Percentiles rank a stretch among this genome's conserved stretches.
Evolutionary conservation across 2,888 invertebrate genomes (phyloP).

Genomic region (Cataglyphis cursor): DNA sequence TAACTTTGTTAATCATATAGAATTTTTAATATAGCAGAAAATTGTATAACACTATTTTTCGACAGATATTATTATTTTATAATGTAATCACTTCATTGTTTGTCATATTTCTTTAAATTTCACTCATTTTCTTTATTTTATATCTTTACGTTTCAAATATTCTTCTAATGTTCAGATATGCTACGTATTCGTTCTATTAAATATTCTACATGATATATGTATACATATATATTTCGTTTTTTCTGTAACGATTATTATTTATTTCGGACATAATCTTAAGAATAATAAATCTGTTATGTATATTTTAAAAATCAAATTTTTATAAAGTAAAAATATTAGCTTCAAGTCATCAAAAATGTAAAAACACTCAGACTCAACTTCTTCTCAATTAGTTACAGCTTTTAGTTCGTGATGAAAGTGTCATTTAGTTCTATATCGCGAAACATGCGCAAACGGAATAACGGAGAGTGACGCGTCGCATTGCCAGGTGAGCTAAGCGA

Average conservation of each 20-base stretch:
- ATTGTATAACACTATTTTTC: not conserved
- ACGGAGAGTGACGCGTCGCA: slow-evolving; percentile 14
- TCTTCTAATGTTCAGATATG: not conserved
- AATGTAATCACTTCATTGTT: not conserved
- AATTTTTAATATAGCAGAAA: not conserved
- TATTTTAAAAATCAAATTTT: not conserved
- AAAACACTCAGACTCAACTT: not conserved
- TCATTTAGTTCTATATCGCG: slow-evolving; percentile 22
- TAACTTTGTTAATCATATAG: not conserved
- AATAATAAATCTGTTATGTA: not conserved
- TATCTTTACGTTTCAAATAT: not conserved
- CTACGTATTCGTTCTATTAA: not conserved
- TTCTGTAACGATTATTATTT: not conserved
- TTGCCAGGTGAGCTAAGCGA: slow-evolving; percentile 21
- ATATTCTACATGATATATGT: not conserved
- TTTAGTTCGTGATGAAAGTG: not conserved
- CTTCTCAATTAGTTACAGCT: not conserved
- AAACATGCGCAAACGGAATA: not conserved
- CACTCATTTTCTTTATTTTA: not conserved
- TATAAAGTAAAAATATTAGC: not conserved
- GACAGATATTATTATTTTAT: not conserved
- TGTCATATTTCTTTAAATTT: not conserved
- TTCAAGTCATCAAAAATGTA: not conserved
- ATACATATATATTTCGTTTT: not conserved
- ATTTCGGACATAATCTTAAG: not conserved